Evolutionary conservation across 1,140 invertebrate genomes (phyloP).

Genomic region (Sesamia nonagrioides): DNA sequence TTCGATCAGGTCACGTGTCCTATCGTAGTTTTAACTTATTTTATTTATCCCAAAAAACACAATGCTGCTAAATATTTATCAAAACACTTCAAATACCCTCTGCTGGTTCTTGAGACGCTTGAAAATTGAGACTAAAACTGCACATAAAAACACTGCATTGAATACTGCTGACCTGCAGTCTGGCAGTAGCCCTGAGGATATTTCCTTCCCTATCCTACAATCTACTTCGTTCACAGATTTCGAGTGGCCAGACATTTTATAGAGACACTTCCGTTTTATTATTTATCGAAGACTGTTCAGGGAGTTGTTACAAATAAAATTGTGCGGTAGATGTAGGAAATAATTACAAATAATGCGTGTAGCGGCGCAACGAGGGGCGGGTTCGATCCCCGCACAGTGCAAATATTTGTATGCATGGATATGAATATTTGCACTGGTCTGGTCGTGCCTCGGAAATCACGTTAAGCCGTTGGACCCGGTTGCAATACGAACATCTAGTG

Average conservation of each 20-base stretch:
- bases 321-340: not conserved
- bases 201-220: slow-evolving; percentile 7
- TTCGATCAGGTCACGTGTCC: no score
- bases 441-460: no score
- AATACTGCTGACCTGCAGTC: slow-evolving; percentile 3
- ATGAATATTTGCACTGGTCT: no score
- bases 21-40: no score
- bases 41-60: no score
- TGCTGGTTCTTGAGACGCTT: not conserved
- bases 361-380: no score
- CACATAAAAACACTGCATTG: slow-evolving; percentile 4
- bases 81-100: not conserved
- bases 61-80: no score
- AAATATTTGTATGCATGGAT: no score
- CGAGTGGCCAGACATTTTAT: slow-evolving; percentile 12
- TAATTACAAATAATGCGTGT: not conserved
- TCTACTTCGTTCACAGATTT: slow-evolving; percentile 11
- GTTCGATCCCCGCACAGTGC: no score
- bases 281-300: not conserved
- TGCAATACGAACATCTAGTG: no score
- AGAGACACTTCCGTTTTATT: slow-evolving; percentile 10
- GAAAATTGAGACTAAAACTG: not conserved
- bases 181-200: not conserved
- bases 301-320: not conserved
- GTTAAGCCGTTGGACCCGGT: no score